phyloP scores from a whole-genome alignment of 2,888 invertebrate species.

The Epirrhoe alternata region DNA sequence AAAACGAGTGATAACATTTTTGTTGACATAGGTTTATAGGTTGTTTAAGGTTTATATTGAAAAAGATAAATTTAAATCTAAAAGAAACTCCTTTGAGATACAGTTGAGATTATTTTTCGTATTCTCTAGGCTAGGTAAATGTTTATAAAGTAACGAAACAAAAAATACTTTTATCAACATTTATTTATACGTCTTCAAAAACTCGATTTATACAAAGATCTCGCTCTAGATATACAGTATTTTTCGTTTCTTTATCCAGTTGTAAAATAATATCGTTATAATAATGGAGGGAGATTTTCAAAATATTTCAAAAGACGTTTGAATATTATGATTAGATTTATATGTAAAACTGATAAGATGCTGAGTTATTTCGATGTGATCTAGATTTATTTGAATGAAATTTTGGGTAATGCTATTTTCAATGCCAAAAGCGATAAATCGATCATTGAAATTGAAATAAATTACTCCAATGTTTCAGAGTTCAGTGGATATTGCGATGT shows the following conservation, averaged over 20 bases:
- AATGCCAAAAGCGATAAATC: not conserved
- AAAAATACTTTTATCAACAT: not conserved
- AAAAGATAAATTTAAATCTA: too few species aligned
- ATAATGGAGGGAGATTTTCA: conserved; percentile 31
- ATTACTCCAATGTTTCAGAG: too few species aligned
- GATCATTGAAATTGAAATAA: not conserved
- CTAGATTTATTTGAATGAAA: not conserved
- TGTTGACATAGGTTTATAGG: too few species aligned
- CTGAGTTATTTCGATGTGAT: not conserved
- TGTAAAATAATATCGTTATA: conserved; percentile 42
- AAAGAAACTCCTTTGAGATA: not conserved
- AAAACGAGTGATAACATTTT: too few species aligned
- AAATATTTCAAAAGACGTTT: conserved; percentile 8
- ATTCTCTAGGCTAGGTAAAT: too few species aligned
- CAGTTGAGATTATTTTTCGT: too few species aligned
- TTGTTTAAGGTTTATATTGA: too few species aligned
- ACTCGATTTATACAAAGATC: conserved; percentile 46
- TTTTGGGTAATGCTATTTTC: not conserved
- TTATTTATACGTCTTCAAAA: not conserved
- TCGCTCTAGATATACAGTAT: conserved; percentile 47
- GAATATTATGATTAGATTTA: conserved; percentile 11
- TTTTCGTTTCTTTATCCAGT: conserved; percentile 45
- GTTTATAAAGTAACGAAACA: not conserved
- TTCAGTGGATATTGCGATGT: too few species aligned
- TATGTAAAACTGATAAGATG: conserved; percentile 5